Conservation (phyloP, 1,140 invertebrate species). For the Psix sp. region DNA sequence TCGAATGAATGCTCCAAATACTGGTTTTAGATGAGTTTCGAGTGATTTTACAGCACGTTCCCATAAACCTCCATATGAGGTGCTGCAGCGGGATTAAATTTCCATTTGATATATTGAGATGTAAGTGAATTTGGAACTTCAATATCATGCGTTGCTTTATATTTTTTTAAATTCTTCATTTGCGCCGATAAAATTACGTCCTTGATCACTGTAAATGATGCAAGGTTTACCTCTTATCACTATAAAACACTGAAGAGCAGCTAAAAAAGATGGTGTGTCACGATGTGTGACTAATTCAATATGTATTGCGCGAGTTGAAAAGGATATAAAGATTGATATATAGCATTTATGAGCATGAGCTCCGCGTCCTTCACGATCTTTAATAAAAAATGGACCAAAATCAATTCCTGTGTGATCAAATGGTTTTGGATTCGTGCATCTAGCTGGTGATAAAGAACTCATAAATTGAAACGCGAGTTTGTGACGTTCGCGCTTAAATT, state of each 20-base stretch:
- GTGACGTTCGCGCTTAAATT: neutral
- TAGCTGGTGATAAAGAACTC: neutral
- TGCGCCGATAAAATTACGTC: neutral
- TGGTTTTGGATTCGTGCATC: neutral
- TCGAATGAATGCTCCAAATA: neutral
- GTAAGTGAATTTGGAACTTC: neutral
- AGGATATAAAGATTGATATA: constrained; percentile 1
- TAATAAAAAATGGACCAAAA: neutral
- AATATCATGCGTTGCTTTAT: neutral
- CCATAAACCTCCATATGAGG: neutral
- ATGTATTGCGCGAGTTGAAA: neutral
- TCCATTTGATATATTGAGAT: neutral
- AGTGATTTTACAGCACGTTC: neutral
- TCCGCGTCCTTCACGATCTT: neutral
- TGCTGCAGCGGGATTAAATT: neutral
- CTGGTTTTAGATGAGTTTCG: neutral
- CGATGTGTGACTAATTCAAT: neutral
- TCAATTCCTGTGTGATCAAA: neutral
- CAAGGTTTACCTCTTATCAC: neutral
- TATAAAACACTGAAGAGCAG: constrained; percentile 3
- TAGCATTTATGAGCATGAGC: neutral
- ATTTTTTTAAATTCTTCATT: neutral
- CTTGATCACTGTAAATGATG: neutral
- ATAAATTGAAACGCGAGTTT: constrained; percentile 1
- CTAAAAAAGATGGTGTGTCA: neutral